Conservation (phyloP, 1,140 invertebrate genomes). For the Microplitis mediator region DNA sequence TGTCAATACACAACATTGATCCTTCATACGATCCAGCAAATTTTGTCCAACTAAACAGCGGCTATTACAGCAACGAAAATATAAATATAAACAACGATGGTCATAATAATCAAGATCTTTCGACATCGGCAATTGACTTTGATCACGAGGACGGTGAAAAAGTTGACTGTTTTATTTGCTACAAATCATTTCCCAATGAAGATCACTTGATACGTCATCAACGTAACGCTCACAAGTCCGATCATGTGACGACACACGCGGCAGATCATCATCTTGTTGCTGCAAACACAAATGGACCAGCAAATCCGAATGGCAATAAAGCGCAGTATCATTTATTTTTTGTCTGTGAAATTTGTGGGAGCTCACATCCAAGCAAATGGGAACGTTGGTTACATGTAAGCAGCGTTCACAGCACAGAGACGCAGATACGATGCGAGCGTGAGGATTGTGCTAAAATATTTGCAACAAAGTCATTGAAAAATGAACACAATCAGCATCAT, state of each 20-base stretch:
- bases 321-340: constrained; percentile 62
- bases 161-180: constrained; percentile 60
- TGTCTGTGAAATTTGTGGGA: constrained; percentile 63
- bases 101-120: constrained; percentile 46
- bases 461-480: constrained; percentile 57
- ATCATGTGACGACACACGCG: constrained; percentile 32
- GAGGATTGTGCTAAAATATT: constrained; percentile 63
- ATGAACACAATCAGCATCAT: constrained; percentile 62
- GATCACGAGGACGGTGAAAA: constrained; percentile 54
- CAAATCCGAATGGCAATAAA: constrained; percentile 51
- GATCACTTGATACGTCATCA: constrained; percentile 62
- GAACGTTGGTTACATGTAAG: constrained; percentile 65
- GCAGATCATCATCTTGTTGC: constrained; percentile 39
- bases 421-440: constrained; percentile 56
- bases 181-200: constrained; percentile 61
- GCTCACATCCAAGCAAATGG: constrained; percentile 62
- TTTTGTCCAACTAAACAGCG: constrained; percentile 62
- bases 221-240: constrained; percentile 58
- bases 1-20: constrained; percentile 65
- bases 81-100: constrained; percentile 33
- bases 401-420: constrained; percentile 55
- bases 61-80: constrained; percentile 52
- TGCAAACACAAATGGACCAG: constrained; percentile 29
- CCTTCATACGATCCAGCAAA: constrained; percentile 60
- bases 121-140: constrained; percentile 38